Conservation (phyloP, 2,113 vertebrate genomes). For the Spermophilus dauricus region DNA sequence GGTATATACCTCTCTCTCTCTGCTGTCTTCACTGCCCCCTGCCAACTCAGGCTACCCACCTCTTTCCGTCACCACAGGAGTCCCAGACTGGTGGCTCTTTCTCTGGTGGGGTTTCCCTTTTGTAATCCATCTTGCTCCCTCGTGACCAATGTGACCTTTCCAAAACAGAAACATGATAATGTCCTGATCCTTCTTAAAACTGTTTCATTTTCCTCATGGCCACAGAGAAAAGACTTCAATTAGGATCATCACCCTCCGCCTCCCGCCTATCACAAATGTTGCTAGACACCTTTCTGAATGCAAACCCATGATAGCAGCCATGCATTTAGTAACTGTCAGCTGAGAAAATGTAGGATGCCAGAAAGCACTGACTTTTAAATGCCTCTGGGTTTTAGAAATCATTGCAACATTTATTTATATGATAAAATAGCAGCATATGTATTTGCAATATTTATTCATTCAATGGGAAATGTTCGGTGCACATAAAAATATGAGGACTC, state of each 20-base stretch:
- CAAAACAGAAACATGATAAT: background rate
- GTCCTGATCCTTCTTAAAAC: background rate
- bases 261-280: background rate
- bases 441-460: conserved; percentile 8
- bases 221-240: background rate
- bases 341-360: background rate
- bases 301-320: background rate
- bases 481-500: background rate
- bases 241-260: background rate
- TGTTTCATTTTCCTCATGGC: background rate
- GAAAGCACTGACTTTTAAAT: background rate
- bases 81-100: background rate
- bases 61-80: background rate
- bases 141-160: background rate
- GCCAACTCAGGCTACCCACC: background rate
- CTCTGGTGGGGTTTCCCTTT: background rate
- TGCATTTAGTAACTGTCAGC: background rate
- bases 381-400: conserved; percentile 2
- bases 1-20: background rate
- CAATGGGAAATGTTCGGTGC: background rate
- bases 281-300: background rate
- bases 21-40: background rate
- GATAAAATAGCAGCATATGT: conserved; percentile 10
- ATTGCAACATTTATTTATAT: conserved; percentile 49
- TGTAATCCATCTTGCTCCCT: background rate